Percentiles rank a stretch among this genome's conserved stretches.
These are phyloP conservation scores for Empidonax alnorum DNA, from an alignment of 2,113 vertebrate species.

Conservation along the genomic window DNA sequence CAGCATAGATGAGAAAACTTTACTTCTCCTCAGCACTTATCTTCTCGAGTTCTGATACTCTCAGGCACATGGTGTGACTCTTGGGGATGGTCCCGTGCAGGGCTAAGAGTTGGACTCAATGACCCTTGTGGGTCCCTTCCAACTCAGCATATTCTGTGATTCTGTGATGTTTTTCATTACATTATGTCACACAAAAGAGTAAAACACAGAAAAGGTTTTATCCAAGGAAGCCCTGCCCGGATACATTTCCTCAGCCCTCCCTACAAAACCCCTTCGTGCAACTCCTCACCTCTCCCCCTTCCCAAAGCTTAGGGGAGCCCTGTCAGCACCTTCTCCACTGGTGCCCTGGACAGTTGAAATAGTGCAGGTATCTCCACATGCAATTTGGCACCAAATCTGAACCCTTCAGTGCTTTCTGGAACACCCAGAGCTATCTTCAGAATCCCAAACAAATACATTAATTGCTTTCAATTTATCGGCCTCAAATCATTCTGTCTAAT, in stretches of 20 bases:
- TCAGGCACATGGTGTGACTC: background rate
- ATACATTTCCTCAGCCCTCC: background rate
- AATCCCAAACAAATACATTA: conserved; percentile 76
- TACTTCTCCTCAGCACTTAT: background rate
- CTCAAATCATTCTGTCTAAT: conserved; percentile 75
- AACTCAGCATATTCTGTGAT: background rate
- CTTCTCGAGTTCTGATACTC: background rate
- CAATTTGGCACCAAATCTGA: background rate
- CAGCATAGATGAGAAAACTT: background rate
- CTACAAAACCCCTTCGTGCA: background rate
- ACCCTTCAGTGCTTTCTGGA: conserved; percentile 52
- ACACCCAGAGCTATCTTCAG: conserved; percentile 68
- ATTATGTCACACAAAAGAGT: background rate
- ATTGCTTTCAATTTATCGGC: conserved; percentile 78
- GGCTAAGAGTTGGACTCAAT: background rate
- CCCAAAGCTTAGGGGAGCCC: background rate
- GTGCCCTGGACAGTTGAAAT: background rate
- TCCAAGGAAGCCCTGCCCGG: background rate
- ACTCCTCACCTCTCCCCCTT: background rate
- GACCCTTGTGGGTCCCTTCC: background rate
- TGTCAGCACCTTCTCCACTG: background rate
- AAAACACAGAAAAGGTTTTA: background rate
- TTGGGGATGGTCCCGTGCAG: background rate
- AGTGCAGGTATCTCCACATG: background rate
- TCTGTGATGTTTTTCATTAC: background rate